A percentile compares a stretch with the other conserved stretches of the same genome.
Evolutionary conservation across 2,888 invertebrate species (phyloP).

Genomic region (Dicycla oo): DNA sequence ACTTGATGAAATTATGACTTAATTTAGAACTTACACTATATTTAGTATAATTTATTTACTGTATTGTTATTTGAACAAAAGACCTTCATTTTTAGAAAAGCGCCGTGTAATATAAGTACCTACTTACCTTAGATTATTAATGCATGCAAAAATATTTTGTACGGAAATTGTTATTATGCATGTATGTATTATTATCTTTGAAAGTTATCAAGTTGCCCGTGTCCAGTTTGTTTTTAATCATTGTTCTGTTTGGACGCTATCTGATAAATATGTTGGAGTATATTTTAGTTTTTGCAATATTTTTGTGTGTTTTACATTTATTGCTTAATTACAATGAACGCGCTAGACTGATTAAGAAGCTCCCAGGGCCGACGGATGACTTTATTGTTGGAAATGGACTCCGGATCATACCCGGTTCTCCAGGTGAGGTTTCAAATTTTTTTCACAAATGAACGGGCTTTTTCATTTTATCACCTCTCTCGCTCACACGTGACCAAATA

Average conservation of each 20-base stretch:
- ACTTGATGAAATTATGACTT: conserved; percentile 4
- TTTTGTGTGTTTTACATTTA: conserved; percentile 61
- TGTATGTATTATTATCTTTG: neutral
- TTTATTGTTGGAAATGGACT: conserved; percentile 72
- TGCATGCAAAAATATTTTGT: neutral
- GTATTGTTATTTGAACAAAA: neutral
- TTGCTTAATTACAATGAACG: conserved; percentile 63
- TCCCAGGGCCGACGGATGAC: conserved; percentile 73
- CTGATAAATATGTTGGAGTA: conserved; percentile 56
- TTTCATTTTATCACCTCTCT: no score
- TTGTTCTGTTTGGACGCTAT: conserved; percentile 12
- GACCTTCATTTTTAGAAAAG: conserved; percentile 6
- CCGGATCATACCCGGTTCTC: conserved; percentile 58
- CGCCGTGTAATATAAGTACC: neutral
- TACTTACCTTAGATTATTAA: conserved; percentile 1
- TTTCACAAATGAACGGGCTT: no score
- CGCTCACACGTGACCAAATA: no score
- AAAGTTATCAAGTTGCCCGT: neutral
- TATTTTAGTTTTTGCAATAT: conserved; percentile 40
- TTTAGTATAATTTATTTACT: neutral
- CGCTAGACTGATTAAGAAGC: conserved; percentile 69
- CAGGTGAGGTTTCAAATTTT: conserved; percentile 63
- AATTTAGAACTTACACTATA: neutral
- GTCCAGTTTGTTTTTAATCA: conserved; percentile 27
- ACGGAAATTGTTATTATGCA: neutral